These are phyloP conservation scores for Parapsyche elsis DNA, from an alignment of 1,140 invertebrate genomes.

Conservation along the genomic window DNA sequence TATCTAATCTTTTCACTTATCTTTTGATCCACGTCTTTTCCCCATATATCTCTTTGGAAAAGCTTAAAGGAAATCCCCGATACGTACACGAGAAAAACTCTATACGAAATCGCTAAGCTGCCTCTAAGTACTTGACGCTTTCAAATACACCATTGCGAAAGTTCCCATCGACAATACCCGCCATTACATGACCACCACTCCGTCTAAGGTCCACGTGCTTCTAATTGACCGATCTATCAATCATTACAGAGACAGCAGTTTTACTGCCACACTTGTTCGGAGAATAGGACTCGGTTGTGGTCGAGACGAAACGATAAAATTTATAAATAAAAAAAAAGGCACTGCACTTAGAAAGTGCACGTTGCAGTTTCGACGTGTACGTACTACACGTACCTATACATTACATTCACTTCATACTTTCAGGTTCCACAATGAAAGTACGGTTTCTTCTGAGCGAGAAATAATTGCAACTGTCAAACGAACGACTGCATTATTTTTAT, in stretches of 20 bases:
- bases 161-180: not conserved
- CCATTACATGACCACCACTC: not conserved
- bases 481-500: not conserved
- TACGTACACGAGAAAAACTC: no score
- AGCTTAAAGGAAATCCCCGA: no score
- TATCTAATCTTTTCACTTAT: no score
- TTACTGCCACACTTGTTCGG: no score
- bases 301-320: constrained; percentile 2
- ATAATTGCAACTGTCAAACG: not conserved
- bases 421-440: not conserved
- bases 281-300: not conserved
- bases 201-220: not conserved
- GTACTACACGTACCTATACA: not conserved
- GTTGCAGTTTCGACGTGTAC: not conserved
- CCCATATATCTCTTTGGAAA: no score
- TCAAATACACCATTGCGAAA: not conserved
- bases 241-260: not conserved
- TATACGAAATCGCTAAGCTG: no score
- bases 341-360: constrained; percentile 18
- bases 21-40: no score
- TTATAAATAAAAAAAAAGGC: not conserved
- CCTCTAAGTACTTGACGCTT: no score
- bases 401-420: not conserved
- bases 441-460: not conserved
- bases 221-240: not conserved